phyloP scores from a whole-genome alignment of 2,797 vertebrate genomes.

The Limosa lapponica region DNA sequence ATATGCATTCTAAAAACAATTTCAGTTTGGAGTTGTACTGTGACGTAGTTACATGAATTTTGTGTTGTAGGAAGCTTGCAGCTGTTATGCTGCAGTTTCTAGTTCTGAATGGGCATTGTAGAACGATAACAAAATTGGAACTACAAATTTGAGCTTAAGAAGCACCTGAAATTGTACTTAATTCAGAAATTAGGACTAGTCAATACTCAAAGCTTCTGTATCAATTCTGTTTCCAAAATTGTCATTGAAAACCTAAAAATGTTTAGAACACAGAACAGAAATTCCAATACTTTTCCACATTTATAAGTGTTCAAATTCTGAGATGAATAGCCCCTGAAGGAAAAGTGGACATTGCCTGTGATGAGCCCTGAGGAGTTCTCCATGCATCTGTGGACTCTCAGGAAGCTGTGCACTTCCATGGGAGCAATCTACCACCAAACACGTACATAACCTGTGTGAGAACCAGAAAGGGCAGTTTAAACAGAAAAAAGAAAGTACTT shows the following conservation, averaged over 20 bases:
- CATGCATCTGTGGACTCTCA: background rate
- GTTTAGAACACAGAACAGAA: background rate
- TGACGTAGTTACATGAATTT: background rate
- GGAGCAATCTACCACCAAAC: background rate
- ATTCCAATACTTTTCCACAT: background rate
- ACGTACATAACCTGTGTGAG: background rate
- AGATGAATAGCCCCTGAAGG: background rate
- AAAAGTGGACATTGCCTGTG: background rate
- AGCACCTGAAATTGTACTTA: background rate
- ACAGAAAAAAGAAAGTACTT: background rate
- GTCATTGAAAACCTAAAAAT: background rate
- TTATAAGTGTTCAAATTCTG: background rate
- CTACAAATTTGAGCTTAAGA: background rate
- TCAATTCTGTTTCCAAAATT: background rate
- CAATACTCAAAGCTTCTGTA: background rate
- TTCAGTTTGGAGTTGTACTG: background rate
- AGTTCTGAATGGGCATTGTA: background rate
- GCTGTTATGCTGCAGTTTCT: background rate
- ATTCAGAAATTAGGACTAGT: background rate
- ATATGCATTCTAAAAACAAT: fast-evolving
- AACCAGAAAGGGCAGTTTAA: background rate
- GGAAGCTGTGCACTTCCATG: background rate
- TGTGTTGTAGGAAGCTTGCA: background rate
- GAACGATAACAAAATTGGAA: background rate
- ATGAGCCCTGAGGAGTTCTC: background rate